Percentiles rank a stretch among this genome's conserved stretches.
phyloP scores from a whole-genome alignment of 1,140 invertebrate species.

The Drosophila paulistorum region DNA sequence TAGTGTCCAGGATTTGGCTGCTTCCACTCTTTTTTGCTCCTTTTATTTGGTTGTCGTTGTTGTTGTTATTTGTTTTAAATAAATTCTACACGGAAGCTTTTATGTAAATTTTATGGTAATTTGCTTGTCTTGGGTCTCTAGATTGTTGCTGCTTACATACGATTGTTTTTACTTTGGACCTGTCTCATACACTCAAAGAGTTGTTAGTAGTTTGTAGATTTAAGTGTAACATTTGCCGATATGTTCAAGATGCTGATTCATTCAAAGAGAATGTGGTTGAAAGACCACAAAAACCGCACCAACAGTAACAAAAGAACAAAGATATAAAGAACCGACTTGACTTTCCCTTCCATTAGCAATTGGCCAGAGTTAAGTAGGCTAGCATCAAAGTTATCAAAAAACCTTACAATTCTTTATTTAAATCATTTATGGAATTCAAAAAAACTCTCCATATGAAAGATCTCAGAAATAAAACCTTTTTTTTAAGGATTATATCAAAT shows the following conservation, averaged over 20 bases:
- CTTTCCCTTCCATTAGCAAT: slow-evolving; percentile 27
- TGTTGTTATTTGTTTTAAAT: slow-evolving; percentile 75
- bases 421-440: too few relatives aligned
- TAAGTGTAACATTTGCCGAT: slow-evolving; percentile 50
- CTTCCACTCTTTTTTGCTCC: slow-evolving; percentile 25
- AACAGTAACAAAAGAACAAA: slow-evolving; percentile 6
- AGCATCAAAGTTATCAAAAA: background rate
- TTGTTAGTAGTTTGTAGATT: slow-evolving; percentile 38
- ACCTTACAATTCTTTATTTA: too few relatives aligned
- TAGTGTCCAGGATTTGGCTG: slow-evolving; percentile 61
- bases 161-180: slow-evolving; percentile 9
- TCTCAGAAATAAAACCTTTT: too few relatives aligned
- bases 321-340: slow-evolving; percentile 17
- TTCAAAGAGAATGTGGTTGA: slow-evolving; percentile 35
- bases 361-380: too few relatives aligned
- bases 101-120: slow-evolving; percentile 82
- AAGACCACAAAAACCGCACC: slow-evolving; percentile 11
- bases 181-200: slow-evolving; percentile 34
- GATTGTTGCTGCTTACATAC: slow-evolving; percentile 46
- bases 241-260: slow-evolving; percentile 61
- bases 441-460: too few relatives aligned
- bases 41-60: slow-evolving; percentile 15
- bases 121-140: slow-evolving; percentile 35
- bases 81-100: slow-evolving; percentile 79
- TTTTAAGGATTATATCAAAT: too few relatives aligned